Percentiles rank a stretch among this genome's conserved stretches.
phyloP scores from a whole-genome alignment of 2,113 vertebrate genomes.

The Theropithecus gelada region DNA sequence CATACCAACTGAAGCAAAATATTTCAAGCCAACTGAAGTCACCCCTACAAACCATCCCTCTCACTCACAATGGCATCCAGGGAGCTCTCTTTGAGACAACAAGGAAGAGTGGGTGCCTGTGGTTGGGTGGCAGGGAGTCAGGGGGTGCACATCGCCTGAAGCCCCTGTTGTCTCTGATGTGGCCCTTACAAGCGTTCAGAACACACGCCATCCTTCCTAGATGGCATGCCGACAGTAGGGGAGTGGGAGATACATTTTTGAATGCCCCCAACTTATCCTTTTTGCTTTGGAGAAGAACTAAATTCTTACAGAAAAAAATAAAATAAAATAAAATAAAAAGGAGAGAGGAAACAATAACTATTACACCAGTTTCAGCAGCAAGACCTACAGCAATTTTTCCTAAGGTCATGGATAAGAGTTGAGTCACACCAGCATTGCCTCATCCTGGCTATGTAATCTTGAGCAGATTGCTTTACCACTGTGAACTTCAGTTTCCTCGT shows the following conservation, averaged over 20 bases:
- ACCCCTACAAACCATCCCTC: not conserved
- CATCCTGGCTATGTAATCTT: slow-evolving; percentile 7
- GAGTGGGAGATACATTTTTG: not conserved
- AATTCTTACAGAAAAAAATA: not conserved
- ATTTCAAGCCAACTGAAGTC: not conserved
- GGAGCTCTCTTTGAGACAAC: not conserved
- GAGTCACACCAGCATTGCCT: not conserved
- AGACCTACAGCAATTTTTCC: not conserved
- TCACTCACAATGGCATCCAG: fast-evolving
- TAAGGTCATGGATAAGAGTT: not conserved
- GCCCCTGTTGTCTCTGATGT: not conserved
- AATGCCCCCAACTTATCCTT: not conserved
- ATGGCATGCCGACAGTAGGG: not conserved
- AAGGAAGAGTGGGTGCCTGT: not conserved
- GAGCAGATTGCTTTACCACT: not conserved
- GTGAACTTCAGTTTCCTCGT: not conserved
- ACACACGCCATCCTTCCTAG: not conserved
- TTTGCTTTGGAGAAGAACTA: slow-evolving; percentile 13
- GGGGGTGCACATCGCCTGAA: not conserved
- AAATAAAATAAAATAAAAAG: no score
- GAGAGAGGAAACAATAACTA: not conserved
- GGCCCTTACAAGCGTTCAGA: not conserved
- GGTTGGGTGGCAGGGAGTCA: no score
- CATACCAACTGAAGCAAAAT: not conserved
- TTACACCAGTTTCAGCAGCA: not conserved